Base-by-base conservation (phyloP, 2,888 invertebrate species). In the Mycalesis mineus region DNA sequence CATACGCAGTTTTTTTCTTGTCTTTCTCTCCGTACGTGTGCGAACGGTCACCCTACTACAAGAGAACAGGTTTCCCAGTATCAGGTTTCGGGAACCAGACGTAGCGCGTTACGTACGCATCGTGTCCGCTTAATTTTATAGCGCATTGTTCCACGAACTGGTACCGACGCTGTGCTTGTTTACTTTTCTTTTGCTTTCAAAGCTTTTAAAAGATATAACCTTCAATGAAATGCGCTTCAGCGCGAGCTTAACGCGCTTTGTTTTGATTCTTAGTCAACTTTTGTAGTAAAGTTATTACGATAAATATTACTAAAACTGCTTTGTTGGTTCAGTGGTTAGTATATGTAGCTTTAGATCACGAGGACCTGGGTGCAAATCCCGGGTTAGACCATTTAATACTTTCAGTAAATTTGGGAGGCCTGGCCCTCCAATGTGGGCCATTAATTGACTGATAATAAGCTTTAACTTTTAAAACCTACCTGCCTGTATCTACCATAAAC, bases 81-180 rank as follows among this genome's bases (percentile, higher is more conserved):
- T 58, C 61, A 48, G 53, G 57, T 60, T 63, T 62, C 55, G 49
- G 57, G 45, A 55, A 55, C 55, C 39, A 55, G 45, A 55, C 54
- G 48, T 39, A 57, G 47, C 57, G 60, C 54, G 60, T 60, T 60
- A 55, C 55, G 62, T 55, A 49, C 57, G 51, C 55, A 51, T 57
- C 57, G 55, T 55, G 54, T 60, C 39, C 49, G 50, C 50, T 61
- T 55, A 59, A 62, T 57, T 65, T 63, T 63, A 65, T 61, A 61
- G 65, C 48, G 49, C 60, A 61, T 64, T 65, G 65, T 65, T 65
- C 61, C 36, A 28, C 60, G 57, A 63, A 60, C 63, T 39, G 37
- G 50, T 52, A 31, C 39, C 22, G 49, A 49, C 40, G 52, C 52
- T 49, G 37, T 15, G 40, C 57, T 60, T 60, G 50, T 57, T 60